Evolutionary conservation across 23 tunicate genomes (phyloP).

Genomic region (Phallusia fumigata): DNA sequence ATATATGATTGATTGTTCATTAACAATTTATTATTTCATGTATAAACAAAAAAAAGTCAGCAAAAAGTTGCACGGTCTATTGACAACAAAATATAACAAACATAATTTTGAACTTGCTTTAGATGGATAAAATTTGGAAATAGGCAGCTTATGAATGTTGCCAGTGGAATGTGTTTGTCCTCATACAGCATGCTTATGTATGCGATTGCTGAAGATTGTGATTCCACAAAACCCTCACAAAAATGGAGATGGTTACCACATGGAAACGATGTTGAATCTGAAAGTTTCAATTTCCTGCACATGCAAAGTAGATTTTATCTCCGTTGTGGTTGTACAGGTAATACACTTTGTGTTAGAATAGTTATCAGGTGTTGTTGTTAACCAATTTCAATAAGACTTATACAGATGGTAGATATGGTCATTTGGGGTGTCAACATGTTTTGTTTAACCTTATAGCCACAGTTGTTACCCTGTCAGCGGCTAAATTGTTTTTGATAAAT

Average conservation of each 20-base stretch:
- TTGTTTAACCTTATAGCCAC: too few species aligned
- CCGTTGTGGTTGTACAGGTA: constrained; percentile 68
- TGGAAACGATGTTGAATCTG: background rate
- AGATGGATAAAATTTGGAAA: constrained; percentile 57
- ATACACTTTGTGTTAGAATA: background rate
- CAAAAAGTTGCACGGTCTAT: too few species aligned
- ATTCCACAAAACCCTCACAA: constrained; percentile 16
- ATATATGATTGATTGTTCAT: too few species aligned
- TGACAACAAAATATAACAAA: too few species aligned
- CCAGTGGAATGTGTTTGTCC: constrained; percentile 61
- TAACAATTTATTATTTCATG: too few species aligned
- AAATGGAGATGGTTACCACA: constrained; percentile 37
- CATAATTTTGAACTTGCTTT: background rate
- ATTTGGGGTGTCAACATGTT: too few species aligned
- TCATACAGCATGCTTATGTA: constrained; percentile 46
- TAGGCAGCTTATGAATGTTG: constrained; percentile 52
- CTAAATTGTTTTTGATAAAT: too few species aligned
- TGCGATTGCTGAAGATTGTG: constrained; percentile 45
- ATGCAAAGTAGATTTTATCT: constrained; percentile 36
- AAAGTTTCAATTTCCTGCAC: constrained; percentile 12
- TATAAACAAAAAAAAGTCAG: too few species aligned
- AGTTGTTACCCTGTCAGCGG: too few species aligned
- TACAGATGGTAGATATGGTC: too few species aligned
- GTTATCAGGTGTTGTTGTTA: too few species aligned
- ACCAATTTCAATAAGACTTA: too few species aligned